Conservation (phyloP, 53 echinoderm and acorn worm species). For the Paelopatides confundens region DNA sequence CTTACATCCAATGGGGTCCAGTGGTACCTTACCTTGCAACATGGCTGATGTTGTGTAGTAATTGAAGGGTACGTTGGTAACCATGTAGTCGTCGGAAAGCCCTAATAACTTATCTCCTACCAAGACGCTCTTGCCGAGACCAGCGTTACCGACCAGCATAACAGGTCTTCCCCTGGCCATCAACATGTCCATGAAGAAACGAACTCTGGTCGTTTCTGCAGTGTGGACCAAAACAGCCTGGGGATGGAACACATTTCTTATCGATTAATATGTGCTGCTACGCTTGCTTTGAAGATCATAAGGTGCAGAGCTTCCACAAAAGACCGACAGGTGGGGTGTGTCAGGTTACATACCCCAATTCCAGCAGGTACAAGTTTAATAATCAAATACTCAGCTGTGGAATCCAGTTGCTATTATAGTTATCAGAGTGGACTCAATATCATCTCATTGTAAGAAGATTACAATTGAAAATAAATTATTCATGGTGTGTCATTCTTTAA, state of each 20-base stretch:
- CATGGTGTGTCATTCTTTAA: too few species aligned
- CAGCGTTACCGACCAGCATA: constrained; percentile 96
- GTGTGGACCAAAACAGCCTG: constrained; percentile 98
- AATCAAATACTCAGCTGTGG: too few species aligned
- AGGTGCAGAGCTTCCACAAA: too few species aligned
- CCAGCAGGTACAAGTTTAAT: background rate
- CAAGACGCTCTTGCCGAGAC: constrained; percentile 97
- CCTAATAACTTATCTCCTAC: constrained; percentile 84
- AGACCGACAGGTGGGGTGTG: too few species aligned
- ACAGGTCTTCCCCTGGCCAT: constrained; percentile 90
- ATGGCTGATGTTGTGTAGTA: constrained; percentile 98
- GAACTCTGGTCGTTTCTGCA: constrained; percentile 84
- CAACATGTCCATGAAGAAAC: constrained; percentile 88
- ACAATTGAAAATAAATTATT: too few species aligned
- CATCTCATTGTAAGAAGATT: too few species aligned
- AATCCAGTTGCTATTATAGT: too few species aligned
- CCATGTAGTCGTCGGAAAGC: constrained; percentile 89
- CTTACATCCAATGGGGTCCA: too few species aligned
- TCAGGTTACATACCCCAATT: too few species aligned
- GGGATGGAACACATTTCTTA: background rate
- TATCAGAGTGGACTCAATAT: too few species aligned
- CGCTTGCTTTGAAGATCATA: too few species aligned
- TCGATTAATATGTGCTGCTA: too few species aligned
- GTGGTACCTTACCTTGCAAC: constrained; percentile 96
- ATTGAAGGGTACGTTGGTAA: constrained; percentile 97